Base-by-base conservation (phyloP, 1,140 invertebrate species). In the Heliothis virescens region DNA sequence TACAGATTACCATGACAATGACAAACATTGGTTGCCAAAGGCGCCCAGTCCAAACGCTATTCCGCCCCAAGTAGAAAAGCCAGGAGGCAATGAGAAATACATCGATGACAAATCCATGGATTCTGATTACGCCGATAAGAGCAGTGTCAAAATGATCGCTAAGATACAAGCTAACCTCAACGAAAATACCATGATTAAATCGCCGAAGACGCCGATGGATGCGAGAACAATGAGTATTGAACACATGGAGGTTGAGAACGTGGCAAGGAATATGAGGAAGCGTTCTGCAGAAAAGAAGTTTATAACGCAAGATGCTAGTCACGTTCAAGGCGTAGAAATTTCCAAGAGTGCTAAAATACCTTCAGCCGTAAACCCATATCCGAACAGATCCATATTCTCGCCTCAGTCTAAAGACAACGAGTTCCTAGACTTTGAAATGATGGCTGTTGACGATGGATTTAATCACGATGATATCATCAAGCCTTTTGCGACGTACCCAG, bases 401-500 rank as follows among this genome's bases (percentile, higher is more conserved):
- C 97, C 97, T 4, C 96, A 96, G 78, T 95, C 96, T 16, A 97
- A 97, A 92, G 96, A 97, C 81, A 95, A 95, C 62, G 96, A 96
- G 82, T 83, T 96, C 7, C 96, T 97, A 83, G 96, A 97, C 80
- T 97, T 97, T 83, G 96, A 97, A 79, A 96, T 96, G 81, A 86
- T 96, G 60, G 95, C 95, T 2, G 95, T 95, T 55, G 96, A 97
- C 81, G 96, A 96, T 85, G 96, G 96, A 29, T 97, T 97, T 85
- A 96, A 96, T 85, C 95, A 96, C 62, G 96, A 96, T 62, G 95
- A 96, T 77, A 94, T 95, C 13, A 93, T 95, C 80, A 95, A 95
- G 91, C 96, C 96, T 1, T 94, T 97, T 18, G 94, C 96, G 1
- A 97, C 97, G 81, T 96, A 96, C n/a, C 96, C 97, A 29, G 92